These are phyloP conservation scores for Greenwoodochromis staneri DNA, from an alignment of 2,113 vertebrate genomes.

Conservation along the genomic window DNA sequence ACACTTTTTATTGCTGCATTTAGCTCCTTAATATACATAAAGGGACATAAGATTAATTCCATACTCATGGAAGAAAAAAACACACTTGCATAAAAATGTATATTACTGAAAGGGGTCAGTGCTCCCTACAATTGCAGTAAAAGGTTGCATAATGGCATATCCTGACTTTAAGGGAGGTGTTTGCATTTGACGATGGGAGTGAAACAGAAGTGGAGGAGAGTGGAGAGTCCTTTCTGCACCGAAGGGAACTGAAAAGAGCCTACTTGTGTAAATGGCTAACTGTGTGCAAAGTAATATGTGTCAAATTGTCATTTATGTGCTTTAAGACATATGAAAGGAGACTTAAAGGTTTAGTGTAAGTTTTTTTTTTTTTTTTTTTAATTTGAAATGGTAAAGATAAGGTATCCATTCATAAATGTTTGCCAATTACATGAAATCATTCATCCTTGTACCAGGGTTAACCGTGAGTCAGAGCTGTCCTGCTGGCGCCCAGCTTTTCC, in stretches of 20 bases:
- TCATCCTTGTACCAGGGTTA: neutral
- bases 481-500: neutral
- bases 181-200: neutral
- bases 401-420: neutral
- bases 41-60: neutral
- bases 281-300: neutral
- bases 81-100: neutral
- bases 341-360: neutral
- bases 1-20: neutral
- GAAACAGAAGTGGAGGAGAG: neutral
- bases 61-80: neutral
- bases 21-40: neutral
- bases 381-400: neutral
- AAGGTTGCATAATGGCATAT: neutral
- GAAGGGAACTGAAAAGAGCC: neutral
- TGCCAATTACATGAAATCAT: neutral
- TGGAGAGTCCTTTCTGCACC: neutral
- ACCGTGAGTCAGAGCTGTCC: neutral
- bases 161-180: neutral
- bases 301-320: neutral
- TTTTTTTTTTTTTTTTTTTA: neutral
- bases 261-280: neutral
- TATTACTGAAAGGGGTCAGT: neutral
- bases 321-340: neutral
- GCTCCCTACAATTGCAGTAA: neutral